Conservation (phyloP, 2,888 invertebrate genomes). For the Chrysotoxum bicinctum region DNA sequence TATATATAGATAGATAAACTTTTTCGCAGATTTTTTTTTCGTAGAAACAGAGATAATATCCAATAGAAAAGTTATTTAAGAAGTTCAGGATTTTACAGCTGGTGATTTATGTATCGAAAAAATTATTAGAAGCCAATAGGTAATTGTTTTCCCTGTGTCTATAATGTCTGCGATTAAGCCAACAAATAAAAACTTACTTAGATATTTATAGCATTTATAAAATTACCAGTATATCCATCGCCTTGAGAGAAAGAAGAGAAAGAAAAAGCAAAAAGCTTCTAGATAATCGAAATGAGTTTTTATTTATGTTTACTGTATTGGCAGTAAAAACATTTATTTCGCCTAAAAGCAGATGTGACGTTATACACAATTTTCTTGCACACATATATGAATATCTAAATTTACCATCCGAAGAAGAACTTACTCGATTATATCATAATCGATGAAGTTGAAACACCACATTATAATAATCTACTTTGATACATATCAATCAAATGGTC, state of each 20-base stretch:
- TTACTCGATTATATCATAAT: not conserved
- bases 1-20: not conserved
- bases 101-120: not conserved
- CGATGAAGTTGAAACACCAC: slow-evolving; percentile 2
- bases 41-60: not conserved
- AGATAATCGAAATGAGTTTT: slow-evolving; percentile 14
- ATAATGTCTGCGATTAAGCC: slow-evolving; percentile 17
- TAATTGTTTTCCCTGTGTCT: slow-evolving; percentile 24
- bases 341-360: slow-evolving; percentile 11
- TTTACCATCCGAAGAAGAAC: not conserved
- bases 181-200: slow-evolving; percentile 48
- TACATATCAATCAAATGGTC: slow-evolving; percentile 13
- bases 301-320: slow-evolving; percentile 8
- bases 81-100: not conserved
- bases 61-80: not conserved
- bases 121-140: slow-evolving; percentile 31
- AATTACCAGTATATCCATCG: slow-evolving; percentile 1
- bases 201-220: slow-evolving; percentile 60
- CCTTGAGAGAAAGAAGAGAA: slow-evolving; percentile 19
- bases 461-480: not conserved
- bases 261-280: not conserved
- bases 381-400: not conserved
- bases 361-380: not conserved
- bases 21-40: not conserved
- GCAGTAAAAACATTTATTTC: not conserved